A percentile compares a stretch with the other conserved stretches of the same genome.
Conservation (phyloP, 2,113 vertebrate genomes). For the Ondatra zibethicus region DNA sequence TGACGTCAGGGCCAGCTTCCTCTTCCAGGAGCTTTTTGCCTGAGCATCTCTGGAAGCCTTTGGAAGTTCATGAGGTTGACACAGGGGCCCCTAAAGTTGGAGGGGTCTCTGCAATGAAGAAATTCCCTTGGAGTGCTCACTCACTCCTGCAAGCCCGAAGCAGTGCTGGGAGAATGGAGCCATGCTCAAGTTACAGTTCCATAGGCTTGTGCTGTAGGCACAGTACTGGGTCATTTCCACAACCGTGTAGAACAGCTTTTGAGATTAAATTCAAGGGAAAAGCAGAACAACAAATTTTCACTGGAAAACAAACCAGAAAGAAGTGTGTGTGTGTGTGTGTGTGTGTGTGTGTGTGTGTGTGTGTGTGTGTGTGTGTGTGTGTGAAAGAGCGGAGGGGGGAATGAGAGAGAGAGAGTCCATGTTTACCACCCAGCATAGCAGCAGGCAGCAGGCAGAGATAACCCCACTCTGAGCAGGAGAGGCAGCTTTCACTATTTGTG, state of each 20-base stretch:
- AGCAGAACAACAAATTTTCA: neutral
- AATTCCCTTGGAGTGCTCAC: neutral
- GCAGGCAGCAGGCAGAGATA: neutral
- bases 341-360: too few species aligned
- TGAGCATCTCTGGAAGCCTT: neutral
- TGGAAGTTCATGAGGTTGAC: neutral
- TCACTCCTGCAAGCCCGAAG: neutral
- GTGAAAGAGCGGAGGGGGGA: neutral
- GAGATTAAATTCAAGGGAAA: neutral
- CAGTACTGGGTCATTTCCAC: neutral
- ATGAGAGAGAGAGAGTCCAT: neutral
- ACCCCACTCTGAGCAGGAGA: too few species aligned
- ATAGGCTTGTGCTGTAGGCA: neutral
- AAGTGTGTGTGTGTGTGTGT: neutral
- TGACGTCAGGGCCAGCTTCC: neutral
- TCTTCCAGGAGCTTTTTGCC: neutral
- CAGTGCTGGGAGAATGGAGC: neutral
- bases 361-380: too few species aligned
- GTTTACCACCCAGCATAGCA: neutral
- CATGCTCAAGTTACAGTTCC: neutral
- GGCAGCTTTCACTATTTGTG: neutral
- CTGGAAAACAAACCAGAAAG: neutral
- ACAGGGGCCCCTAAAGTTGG: neutral
- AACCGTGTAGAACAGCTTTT: neutral
- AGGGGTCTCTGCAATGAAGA: neutral